A percentile compares a stretch with the other conserved stretches of the same genome.
These are phyloP conservation scores for Synanthedon vespiformis DNA, from an alignment of 2,888 invertebrate genomes.

Conservation along the genomic window DNA sequence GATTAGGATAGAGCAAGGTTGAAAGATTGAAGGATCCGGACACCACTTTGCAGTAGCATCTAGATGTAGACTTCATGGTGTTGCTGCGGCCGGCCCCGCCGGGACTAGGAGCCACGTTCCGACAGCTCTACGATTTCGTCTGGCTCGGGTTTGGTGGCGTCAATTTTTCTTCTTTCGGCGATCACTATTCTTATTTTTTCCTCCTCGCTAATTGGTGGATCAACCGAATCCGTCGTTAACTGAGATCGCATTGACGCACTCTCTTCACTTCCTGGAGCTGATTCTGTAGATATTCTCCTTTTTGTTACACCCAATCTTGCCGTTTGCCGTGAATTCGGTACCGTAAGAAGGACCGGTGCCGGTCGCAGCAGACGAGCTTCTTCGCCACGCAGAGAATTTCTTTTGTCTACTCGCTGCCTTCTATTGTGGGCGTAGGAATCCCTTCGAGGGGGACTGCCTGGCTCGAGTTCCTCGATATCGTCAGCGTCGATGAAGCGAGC, in stretches of 20 bases:
- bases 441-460: conserved; percentile 54
- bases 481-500: conserved; percentile 72
- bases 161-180: conserved; percentile 71
- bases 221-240: conserved; percentile 25
- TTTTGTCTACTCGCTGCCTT: conserved; percentile 54
- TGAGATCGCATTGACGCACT: conserved; percentile 29
- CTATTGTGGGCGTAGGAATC: conserved; percentile 64
- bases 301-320: conserved; percentile 31
- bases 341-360: conserved; percentile 41
- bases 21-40: conserved; percentile 3
- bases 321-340: conserved; percentile 44
- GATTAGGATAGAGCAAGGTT: conserved; percentile 19
- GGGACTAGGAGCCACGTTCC: conserved; percentile 63
- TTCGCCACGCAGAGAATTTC: conserved; percentile 56
- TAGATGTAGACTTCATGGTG: conserved; percentile 67
- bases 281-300: conserved; percentile 42
- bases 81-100: conserved; percentile 66
- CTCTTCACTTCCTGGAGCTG: conserved; percentile 31
- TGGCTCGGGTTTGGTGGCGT: conserved; percentile 45
- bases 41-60: conserved; percentile 16
- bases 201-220: conserved; percentile 46
- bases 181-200: conserved; percentile 73
- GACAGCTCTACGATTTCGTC: conserved; percentile 52
- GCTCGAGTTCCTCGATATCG: conserved; percentile 63
- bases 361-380: conserved; percentile 57